phyloP scores from a whole-genome alignment of 1,140 invertebrate species.

The Drosophila tropicalis region DNA sequence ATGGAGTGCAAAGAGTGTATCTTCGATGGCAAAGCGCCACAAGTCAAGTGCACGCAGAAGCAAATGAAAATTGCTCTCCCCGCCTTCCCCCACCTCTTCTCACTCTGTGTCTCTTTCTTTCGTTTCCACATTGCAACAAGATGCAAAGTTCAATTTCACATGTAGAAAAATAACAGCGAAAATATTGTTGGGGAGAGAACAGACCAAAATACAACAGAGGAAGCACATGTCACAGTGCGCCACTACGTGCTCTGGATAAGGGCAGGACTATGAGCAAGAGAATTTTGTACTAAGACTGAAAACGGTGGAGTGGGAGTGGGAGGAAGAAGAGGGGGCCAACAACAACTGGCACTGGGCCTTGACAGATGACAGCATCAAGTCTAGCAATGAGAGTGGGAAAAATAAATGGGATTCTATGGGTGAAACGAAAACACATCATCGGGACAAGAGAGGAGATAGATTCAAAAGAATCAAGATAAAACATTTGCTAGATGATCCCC shows the following conservation, averaged over 20 bases:
- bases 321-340: slow-evolving; percentile 15
- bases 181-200: slow-evolving; percentile 43
- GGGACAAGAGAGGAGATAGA: slow-evolving; percentile 31
- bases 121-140: slow-evolving; percentile 68
- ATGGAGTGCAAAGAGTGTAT: slow-evolving; percentile 7
- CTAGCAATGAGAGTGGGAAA: slow-evolving; percentile 39
- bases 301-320: neutral
- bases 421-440: slow-evolving; percentile 37
- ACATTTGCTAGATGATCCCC: neutral
- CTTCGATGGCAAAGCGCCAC: slow-evolving; percentile 54
- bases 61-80: slow-evolving; percentile 55
- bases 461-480: slow-evolving; percentile 23
- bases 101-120: neutral
- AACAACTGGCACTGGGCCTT: slow-evolving; percentile 59
- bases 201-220: slow-evolving; percentile 71
- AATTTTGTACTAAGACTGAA: too few species aligned
- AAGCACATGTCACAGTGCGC: slow-evolving; percentile 71
- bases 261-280: too few species aligned
- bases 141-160: slow-evolving; percentile 81
- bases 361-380: slow-evolving; percentile 58
- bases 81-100: neutral
- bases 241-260: slow-evolving; percentile 50
- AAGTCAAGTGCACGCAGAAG: slow-evolving; percentile 69
- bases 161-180: slow-evolving; percentile 72
- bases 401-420: slow-evolving; percentile 42